These are phyloP conservation scores for Rhabditoides inermis DNA, from an alignment of 2,888 invertebrate genomes.

Conservation along the genomic window DNA sequence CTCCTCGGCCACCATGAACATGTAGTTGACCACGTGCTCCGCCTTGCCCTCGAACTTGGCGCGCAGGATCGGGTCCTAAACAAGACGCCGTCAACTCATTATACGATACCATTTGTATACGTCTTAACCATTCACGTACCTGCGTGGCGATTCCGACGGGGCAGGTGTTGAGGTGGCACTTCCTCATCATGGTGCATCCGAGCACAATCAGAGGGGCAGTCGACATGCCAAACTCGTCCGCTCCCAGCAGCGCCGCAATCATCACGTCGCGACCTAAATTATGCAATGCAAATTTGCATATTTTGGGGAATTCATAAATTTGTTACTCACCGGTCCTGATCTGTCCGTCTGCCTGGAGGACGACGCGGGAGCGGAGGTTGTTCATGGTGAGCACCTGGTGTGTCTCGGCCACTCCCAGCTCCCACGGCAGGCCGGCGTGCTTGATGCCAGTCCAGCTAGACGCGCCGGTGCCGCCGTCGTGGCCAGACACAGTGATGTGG, in stretches of 20 bases:
- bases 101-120: neutral
- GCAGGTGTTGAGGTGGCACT: constrained; percentile 96
- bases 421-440: constrained; percentile 93
- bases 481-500: constrained; percentile 94
- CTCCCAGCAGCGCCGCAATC: constrained; percentile 86
- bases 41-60: constrained; percentile 95
- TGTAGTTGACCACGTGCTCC: constrained; percentile 90
- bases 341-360: constrained; percentile 92
- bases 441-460: constrained; percentile 89
- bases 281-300: too few relatives aligned
- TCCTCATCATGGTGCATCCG: constrained; percentile 99
- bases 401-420: constrained; percentile 92
- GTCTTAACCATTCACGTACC: constrained; percentile 40
- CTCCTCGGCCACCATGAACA: constrained; percentile 96
- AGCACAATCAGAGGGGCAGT: constrained; percentile 93
- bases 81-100: constrained; percentile 2
- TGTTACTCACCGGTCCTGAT: constrained; percentile 67
- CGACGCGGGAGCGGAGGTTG: constrained; percentile 70
- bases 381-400: constrained; percentile 68
- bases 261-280: constrained; percentile 81
- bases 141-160: constrained; percentile 98
- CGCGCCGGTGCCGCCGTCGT: constrained; percentile 98
- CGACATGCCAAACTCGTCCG: constrained; percentile 96
- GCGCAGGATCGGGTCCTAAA: constrained; percentile 75
- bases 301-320: too few relatives aligned